Evolutionary conservation across 2,888 invertebrate genomes (phyloP), one percentile per base, ranked within the genome.

Genomic region (Galerucella nymphaeae): DNA sequence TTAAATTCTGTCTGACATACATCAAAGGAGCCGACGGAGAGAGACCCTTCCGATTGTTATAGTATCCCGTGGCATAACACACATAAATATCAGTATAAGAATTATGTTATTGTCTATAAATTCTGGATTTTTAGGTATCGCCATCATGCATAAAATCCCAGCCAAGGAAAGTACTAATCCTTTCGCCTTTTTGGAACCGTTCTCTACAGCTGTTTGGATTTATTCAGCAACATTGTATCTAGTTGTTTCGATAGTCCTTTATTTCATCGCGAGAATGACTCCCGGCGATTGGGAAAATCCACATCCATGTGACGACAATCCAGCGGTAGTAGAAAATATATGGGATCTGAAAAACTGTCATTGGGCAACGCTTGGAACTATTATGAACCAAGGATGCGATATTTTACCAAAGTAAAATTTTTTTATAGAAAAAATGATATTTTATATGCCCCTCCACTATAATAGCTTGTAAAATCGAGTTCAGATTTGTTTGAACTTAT

Each of bases 231-330:
- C 93, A 2, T 93, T 97, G 0, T 96, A 94, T 86, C 88, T 96
- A 75, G 90, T 93, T 75, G 93, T 96, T 66, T 94, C 95, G 4
- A 88, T 96, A 78, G 88, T 94, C 68, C 90, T 96, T 74, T 96
- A 94, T 85, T 89, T 95, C 75, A 90, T 96, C 75, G 94, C 95
- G 61, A 85, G 96, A 86, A 89, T 95, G 82, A 93, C 95, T 58
- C 96, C 97, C 3, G 93, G 93, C 77, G 98, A 98, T 87, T 97
- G 96, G 96, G 93, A 94, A 84, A 97, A 96, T 87, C 95, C 97
- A 0, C 96, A 97, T 86, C 97, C 96, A 0, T 96, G 96, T 84
- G 93, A 95, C 83, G 91, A 92, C 75, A 94, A 94, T 82, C 93
- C 95, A 42, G 94, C 95, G 80, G 94, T 94, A 80, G 87, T 97